These are phyloP conservation scores for Heterodera carotae DNA, from an alignment of 1,140 invertebrate species.

Conservation along the genomic window DNA sequence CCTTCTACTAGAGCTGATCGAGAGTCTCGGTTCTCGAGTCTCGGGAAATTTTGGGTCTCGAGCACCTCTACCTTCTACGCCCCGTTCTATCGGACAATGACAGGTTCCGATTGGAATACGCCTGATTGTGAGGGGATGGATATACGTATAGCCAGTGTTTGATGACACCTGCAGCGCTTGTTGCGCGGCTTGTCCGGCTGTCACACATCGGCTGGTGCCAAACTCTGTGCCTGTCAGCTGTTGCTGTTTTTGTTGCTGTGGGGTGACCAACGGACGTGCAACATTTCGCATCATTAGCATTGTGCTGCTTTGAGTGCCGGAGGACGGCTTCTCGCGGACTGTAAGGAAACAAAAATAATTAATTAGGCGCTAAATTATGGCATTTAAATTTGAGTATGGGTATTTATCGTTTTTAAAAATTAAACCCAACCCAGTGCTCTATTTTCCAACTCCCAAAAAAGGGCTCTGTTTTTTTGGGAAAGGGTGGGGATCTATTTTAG, in stretches of 20 bases:
- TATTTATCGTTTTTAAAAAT: background rate
- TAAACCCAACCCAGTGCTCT: background rate
- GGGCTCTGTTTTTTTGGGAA: no score
- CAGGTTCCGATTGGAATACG: no score
- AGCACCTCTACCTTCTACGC: no score
- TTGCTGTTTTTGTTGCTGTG: slow-evolving; percentile 29
- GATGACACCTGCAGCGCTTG: slow-evolving; percentile 55
- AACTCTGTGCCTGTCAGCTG: slow-evolving; percentile 52
- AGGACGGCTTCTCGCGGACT: slow-evolving; percentile 54
- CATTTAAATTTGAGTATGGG: background rate
- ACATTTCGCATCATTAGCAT: slow-evolving; percentile 53
- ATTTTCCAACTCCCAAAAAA: no score
- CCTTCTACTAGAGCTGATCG: no score
- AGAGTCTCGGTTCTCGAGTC: no score
- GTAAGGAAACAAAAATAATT: background rate
- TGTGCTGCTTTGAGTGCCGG: slow-evolving; percentile 22
- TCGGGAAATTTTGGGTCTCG: no score
- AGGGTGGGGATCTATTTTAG: no score
- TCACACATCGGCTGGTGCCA: slow-evolving; percentile 42
- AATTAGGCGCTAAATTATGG: background rate
- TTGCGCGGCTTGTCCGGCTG: slow-evolving; percentile 60
- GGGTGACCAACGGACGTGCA: slow-evolving; percentile 43
- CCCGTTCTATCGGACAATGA: no score
- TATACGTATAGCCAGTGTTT: no score
- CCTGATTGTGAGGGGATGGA: no score